These are phyloP conservation scores for Delphinus delphis DNA, from an alignment of 2,113 vertebrate species.

Conservation along the genomic window DNA sequence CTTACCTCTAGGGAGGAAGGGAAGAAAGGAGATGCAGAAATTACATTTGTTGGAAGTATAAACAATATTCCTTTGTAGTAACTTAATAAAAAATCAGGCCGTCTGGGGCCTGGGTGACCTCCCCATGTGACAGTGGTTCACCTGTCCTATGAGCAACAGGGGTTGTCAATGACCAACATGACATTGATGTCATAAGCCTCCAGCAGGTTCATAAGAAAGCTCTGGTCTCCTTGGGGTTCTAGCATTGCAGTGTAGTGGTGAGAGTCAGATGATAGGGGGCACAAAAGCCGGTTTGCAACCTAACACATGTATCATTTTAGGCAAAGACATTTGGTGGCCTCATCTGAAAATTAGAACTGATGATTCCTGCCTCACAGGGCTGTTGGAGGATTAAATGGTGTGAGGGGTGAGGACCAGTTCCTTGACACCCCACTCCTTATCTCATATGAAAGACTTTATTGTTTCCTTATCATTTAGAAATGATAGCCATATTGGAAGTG, in stretches of 20 bases:
- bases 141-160: slow-evolving; percentile 91
- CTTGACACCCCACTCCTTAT: not conserved
- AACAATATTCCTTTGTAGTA: slow-evolving; percentile 75
- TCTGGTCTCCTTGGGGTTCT: slow-evolving; percentile 94
- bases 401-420: not conserved
- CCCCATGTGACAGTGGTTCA: rapidly evolving
- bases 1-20: not conserved
- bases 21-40: slow-evolving; percentile 61
- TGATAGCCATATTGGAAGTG: not conserved
- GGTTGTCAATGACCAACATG: slow-evolving; percentile 96
- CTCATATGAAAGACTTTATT: not conserved
- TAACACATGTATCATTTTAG: not conserved
- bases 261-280: not conserved
- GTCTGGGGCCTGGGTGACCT: slow-evolving; percentile 18
- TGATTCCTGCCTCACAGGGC: not conserved
- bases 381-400: not conserved
- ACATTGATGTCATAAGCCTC: slow-evolving; percentile 95
- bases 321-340: not conserved
- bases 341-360: not conserved
- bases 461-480: not conserved
- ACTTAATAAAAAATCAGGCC: slow-evolving; percentile 63
- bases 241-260: slow-evolving; percentile 68
- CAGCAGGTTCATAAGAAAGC: slow-evolving; percentile 93
- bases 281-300: not conserved
- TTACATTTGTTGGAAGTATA: slow-evolving; percentile 72